Evolutionary conservation across 2,113 vertebrate species (phyloP).

Genomic region (Oncorhynchus mykiss): DNA sequence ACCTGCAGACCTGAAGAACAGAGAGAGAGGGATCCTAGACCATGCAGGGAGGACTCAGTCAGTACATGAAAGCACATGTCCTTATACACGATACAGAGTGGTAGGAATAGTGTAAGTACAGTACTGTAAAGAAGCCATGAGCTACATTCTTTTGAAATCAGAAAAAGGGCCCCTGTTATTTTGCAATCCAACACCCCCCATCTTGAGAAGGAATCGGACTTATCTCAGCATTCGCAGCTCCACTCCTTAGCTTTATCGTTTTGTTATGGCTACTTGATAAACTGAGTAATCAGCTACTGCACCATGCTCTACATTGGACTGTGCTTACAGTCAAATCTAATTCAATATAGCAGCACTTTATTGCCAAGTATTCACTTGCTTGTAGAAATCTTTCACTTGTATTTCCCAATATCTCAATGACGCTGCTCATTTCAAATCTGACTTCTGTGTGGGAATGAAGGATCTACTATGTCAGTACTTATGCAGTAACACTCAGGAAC

Average conservation of each 20-base stretch:
- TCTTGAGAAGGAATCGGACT: constrained; percentile 11
- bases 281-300: constrained; percentile 27
- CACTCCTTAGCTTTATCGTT: constrained; percentile 1
- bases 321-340: neutral
- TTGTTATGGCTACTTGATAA: constrained; percentile 38
- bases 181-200: constrained; percentile 15
- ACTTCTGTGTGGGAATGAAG: neutral
- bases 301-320: constrained; percentile 7
- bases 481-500: constrained; percentile 23
- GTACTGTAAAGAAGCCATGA: neutral
- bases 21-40: constrained; percentile 22
- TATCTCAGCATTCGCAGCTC: neutral
- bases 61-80: neutral
- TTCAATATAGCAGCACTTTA: too few species aligned
- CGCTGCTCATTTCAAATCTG: too few species aligned
- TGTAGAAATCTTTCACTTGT: too few species aligned
- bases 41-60: neutral
- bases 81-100: neutral
- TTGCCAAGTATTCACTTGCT: too few species aligned
- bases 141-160: neutral
- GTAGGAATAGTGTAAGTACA: too few species aligned
- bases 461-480: constrained; percentile 21
- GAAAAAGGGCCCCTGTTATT: neutral
- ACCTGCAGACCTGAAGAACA: constrained; percentile 46
- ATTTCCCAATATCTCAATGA: too few species aligned